A percentile compares a stretch with the other conserved stretches of the same genome.
phyloP scores from a whole-genome alignment of 2,113 vertebrate genomes.

The Dolichotis patagonum region DNA sequence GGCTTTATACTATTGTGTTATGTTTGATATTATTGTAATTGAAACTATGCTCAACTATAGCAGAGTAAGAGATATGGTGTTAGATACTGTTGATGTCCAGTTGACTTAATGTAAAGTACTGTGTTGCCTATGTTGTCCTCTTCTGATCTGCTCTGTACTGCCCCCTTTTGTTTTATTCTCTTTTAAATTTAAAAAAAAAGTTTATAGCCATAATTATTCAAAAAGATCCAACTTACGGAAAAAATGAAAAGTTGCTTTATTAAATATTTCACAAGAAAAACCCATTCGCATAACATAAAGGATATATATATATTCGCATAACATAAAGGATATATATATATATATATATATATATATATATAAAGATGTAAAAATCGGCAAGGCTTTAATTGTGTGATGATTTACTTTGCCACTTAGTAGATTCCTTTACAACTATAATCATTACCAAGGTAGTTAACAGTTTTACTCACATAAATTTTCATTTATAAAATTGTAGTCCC shows the following conservation, averaged over 20 bases:
- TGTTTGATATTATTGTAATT: too few relatives aligned
- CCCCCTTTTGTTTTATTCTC: too few relatives aligned
- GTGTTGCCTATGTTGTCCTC: too few relatives aligned
- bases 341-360: background rate
- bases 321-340: background rate
- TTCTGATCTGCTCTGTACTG: too few relatives aligned
- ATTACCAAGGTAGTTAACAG: background rate
- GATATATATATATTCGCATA: background rate
- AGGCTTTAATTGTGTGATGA: background rate
- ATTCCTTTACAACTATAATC: background rate
- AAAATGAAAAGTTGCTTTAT: background rate
- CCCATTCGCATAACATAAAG: background rate
- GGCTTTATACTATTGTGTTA: too few relatives aligned
- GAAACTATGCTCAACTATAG: too few relatives aligned
- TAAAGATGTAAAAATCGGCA: background rate
- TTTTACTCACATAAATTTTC: conserved; percentile 10
- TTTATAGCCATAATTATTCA: background rate
- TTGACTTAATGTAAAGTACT: too few relatives aligned
- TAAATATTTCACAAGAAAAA: conserved; percentile 20
- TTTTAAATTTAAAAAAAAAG: too few relatives aligned
- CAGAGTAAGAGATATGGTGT: too few relatives aligned
- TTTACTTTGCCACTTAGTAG: conserved; percentile 20
- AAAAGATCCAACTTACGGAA: background rate
- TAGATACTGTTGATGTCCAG: too few relatives aligned
- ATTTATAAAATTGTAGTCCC: conserved; percentile 21